These are phyloP conservation scores for Gymnocheta viridis DNA, from an alignment of 2,888 invertebrate species.

Conservation along the genomic window DNA sequence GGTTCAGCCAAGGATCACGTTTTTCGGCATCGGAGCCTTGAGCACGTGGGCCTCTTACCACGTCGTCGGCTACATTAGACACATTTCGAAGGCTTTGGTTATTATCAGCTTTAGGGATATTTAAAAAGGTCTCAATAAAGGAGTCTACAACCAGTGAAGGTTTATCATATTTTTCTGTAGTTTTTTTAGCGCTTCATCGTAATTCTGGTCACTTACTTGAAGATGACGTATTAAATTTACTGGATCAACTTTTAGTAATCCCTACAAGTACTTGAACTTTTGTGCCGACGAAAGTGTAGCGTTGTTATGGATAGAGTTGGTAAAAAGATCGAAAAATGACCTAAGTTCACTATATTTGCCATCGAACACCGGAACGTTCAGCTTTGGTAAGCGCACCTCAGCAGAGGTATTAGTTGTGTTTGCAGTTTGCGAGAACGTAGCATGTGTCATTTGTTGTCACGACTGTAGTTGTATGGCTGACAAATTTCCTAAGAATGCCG, in stretches of 20 bases:
- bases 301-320: slow-evolving; percentile 45
- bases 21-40: slow-evolving; percentile 39
- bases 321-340: slow-evolving; percentile 44
- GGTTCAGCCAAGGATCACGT: slow-evolving; percentile 54
- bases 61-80: slow-evolving; percentile 48
- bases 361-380: slow-evolving; percentile 34
- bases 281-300: slow-evolving; percentile 24
- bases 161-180: slow-evolving; percentile 54
- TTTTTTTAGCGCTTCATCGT: slow-evolving; percentile 51
- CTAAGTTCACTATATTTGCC: slow-evolving; percentile 44
- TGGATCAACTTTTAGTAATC: no score
- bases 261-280: no score
- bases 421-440: not conserved
- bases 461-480: not conserved
- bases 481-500: slow-evolving; percentile 4
- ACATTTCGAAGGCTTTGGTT: not conserved
- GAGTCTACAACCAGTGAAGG: slow-evolving; percentile 50
- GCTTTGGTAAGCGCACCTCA: slow-evolving; percentile 50
- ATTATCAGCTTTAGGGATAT: no score
- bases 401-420: slow-evolving; percentile 1
- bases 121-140: slow-evolving; percentile 50
- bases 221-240: no score
- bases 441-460: no score
- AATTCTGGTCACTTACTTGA: no score
- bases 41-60: slow-evolving; percentile 47